These are phyloP conservation scores for Etheostoma nigrum DNA, from an alignment of 2,797 vertebrate genomes.

Conservation along the genomic window DNA sequence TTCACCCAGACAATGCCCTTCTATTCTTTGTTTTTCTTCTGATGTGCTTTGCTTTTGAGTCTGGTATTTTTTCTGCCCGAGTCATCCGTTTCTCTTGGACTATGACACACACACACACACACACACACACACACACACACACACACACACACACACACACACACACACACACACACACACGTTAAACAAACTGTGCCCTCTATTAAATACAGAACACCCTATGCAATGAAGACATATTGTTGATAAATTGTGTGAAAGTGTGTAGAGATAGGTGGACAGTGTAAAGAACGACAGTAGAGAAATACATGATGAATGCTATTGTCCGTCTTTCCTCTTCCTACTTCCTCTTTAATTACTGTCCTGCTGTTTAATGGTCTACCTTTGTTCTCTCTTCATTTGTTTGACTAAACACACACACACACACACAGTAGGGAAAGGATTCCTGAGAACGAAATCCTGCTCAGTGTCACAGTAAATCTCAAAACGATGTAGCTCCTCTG, in stretches of 20 bases:
- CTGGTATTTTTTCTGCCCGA: not conserved
- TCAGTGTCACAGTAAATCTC: slow-evolving; percentile 54
- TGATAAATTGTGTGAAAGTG: not conserved
- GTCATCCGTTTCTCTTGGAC: slow-evolving; percentile 25
- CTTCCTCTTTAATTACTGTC: not conserved
- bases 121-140: too few relatives aligned
- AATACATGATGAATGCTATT: not conserved
- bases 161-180: too few relatives aligned
- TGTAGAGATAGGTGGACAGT: not conserved
- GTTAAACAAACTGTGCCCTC: not conserved
- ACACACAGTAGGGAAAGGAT: not conserved
- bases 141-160: too few relatives aligned
- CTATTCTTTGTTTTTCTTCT: slow-evolving; percentile 17
- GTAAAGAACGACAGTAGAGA: too few relatives aligned
- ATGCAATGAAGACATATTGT: not conserved
- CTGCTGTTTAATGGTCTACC: too few relatives aligned
- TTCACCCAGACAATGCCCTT: slow-evolving; percentile 9
- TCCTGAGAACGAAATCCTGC: slow-evolving; percentile 38
- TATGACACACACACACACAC: slow-evolving; percentile 6
- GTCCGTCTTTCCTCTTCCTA: not conserved
- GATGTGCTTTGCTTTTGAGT: slow-evolving; percentile 20
- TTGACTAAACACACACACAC: not conserved
- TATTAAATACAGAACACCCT: slow-evolving; percentile 10
- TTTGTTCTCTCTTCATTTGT: too few relatives aligned
- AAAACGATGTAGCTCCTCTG: slow-evolving; percentile 23